Evolutionary conservation across 2,113 vertebrate species (phyloP), one percentile per base, ranked within the genome.

Genomic region (Grantiella picta): DNA sequence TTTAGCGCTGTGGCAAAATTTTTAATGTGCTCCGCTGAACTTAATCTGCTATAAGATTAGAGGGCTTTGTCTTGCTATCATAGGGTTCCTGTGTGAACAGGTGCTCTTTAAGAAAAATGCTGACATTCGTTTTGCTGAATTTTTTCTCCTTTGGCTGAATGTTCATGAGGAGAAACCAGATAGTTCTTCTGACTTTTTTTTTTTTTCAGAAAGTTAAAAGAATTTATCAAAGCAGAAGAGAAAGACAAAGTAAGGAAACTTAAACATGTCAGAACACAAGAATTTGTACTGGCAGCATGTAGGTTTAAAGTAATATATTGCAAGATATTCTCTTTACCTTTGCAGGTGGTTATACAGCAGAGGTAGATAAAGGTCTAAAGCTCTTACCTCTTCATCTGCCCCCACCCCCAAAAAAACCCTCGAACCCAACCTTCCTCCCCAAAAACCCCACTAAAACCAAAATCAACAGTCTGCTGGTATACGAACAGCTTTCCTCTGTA

Each of bases 111-210:
- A 85, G 42, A 80, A 91, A 95, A 92, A 59, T 18, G 82, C 42
- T 88, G 90, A 92, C 91, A 57, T 86, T 94, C 14, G 8, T 92
- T 95, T 96, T 97, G 78, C 87, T 90, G 90, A n/a, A 95, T 86
- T 86, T 96, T 94, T 68, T 92, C 54, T 90, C 65, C 54, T 92
- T 84, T 94, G 40, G 86, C 76, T 82, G 64, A 92, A 76, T 81
- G 61, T 75, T 95, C 92, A 35, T 54, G 35, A 78, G 80, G 86
- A 92, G 84, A 86, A 86, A 89, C n/a, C 36, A 82, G 75, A 69
- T 31, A 57, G 15, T 89, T 94, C 54, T 93, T 95, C 31, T 84
- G 42, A 28, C 5, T 54, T 50, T 15, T 57, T 44, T 85, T 72
- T 81, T 36, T 38, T 38, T 82, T 40, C 57, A 44, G 45, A 69